Evolutionary conservation across 2,797 vertebrate species (phyloP), one percentile per base, ranked within the genome.

Genomic region (Geotrypetes seraphini): DNA sequence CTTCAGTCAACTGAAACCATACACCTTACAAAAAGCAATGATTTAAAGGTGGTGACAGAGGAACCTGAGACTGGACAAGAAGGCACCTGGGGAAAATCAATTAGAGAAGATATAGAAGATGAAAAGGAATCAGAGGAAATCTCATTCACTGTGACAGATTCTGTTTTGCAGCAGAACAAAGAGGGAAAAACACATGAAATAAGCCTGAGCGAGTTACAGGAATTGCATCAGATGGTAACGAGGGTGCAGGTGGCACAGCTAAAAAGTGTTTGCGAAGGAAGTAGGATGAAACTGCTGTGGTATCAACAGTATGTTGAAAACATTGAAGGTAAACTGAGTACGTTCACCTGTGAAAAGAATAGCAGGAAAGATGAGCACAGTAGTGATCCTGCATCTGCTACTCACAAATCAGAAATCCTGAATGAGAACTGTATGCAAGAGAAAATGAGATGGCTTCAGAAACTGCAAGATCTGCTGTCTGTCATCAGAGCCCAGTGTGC

Each of bases 401-500:
- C n/a, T n/a, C n/a, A n/a, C n/a, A n/a, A n/a, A n/a, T n/a, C n/a
- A n/a, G n/a, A n/a, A n/a, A n/a, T n/a, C n/a, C n/a, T n/a, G n/a
- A 43, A 46, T 25, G 9, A 5, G 25, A 69, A 43, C 26, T 16
- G 43, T 12, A 9, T 12, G 19, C 42, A 54, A 7, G 30, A 50
- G 19, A 50, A 57, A 17, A 51, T 29, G 34, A 63, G 59, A 53
- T 42, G 60, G 23, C 61, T 85, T 43, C 59, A 75, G 63, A 78
- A 78, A 51, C 42, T 84, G 45, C 53, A 78, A 52, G 30, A 34
- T 20, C 43, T 86, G 51, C 57, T 87, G 51, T 62, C 39, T 43
- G 58, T 47, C 48, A 2, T 72, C 51, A 81, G 67, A 72, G 50
- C 69, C 32, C 63, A 42, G 47, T 50, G 66, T 44, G 61, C 26